A percentile compares a stretch with the other conserved stretches of the same genome.
Conservation (phyloP, 2,888 invertebrate species). For the Calameuta filiformis region DNA sequence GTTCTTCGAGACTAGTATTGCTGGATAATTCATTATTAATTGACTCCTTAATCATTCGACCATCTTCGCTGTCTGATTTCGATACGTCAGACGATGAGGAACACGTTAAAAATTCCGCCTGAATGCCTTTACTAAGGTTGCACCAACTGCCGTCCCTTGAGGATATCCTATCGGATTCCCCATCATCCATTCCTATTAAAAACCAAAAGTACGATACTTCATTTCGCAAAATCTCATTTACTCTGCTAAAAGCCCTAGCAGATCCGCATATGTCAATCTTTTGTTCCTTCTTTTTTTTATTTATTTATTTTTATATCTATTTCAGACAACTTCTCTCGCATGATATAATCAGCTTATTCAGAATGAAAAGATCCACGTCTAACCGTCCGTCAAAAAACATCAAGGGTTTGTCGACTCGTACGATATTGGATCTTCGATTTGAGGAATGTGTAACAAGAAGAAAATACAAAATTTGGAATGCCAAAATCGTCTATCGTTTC, state of each 20-base stretch:
- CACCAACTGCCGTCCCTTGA: constrained; percentile 66
- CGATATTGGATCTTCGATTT: not conserved
- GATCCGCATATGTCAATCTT: not conserved
- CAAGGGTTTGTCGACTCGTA: not conserved
- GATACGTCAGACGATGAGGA: constrained; percentile 23
- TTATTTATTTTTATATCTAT: constrained; percentile 10
- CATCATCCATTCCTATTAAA: constrained; percentile 16
- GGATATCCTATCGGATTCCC: constrained; percentile 27
- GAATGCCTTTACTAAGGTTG: constrained; percentile 63
- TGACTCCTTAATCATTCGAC: constrained; percentile 1
- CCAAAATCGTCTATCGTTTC: constrained; percentile 26
- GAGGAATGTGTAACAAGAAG: not conserved
- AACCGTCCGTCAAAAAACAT: constrained; percentile 9
- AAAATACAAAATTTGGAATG: constrained; percentile 28
- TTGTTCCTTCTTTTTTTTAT: constrained; percentile 14
- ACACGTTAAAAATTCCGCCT: constrained; percentile 23
- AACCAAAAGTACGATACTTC: not conserved
- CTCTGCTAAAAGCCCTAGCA: constrained; percentile 4
- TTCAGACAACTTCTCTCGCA: constrained; percentile 16
- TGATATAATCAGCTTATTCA: not conserved
- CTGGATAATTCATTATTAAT: not conserved
- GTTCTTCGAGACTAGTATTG: not conserved
- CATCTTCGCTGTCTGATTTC: constrained; percentile 14
- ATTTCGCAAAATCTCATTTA: constrained; percentile 13
- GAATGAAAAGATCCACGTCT: constrained; percentile 7